Base-by-base conservation (phyloP, 1,140 invertebrate genomes). In the Neocloeon triangulifer region DNA sequence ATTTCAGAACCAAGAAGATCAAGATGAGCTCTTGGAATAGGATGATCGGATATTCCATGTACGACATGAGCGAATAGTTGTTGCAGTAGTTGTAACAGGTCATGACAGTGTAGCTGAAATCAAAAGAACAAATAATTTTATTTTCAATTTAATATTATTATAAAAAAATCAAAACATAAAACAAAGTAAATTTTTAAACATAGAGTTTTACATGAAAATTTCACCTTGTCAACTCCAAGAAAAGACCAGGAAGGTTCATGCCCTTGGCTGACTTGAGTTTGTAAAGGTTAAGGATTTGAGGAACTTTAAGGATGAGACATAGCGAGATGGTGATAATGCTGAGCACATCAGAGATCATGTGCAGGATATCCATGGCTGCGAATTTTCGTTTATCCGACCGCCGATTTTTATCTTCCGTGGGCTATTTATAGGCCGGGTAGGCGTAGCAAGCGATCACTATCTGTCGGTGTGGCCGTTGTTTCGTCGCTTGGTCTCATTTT, bases 31-130 rank as follows among this genome's bases (percentile, higher is more conserved):
- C 58, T 53, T 77, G 71, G 1, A 63, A 29, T 36, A 75, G 42
- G 37, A 77, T 66, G 31, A 74, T 62, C 2, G 71, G 71, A 48
- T 75, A 75, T 41, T 77, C 73, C 52, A 77, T 42, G 40, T 75
- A 77, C 0, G 69, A 66, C 25, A 73, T 44, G 2, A 73, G 16
- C n/a, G 62, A 55, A 46, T 77, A 74, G 13, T 55, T 51, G 52
- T 70, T 75, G 12, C 58, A 59, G 41, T 55, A 74, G 44, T 74
- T 75, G 42, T 77, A 77, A 35, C 67, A 59, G 17, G 66, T 61
- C 53, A 66, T 69, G 36, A 73, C 62, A 16, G 69, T 63, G 40
- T 72, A 74, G 38, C 72, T 77, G 51, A 38, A 69, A 68, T 43
- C 38, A 39, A 39, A 27, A 39, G 25, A 25, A 32, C 10, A 30